Base-by-base conservation (phyloP, 2,797 vertebrate genomes). In the Sardinella longiceps region DNA sequence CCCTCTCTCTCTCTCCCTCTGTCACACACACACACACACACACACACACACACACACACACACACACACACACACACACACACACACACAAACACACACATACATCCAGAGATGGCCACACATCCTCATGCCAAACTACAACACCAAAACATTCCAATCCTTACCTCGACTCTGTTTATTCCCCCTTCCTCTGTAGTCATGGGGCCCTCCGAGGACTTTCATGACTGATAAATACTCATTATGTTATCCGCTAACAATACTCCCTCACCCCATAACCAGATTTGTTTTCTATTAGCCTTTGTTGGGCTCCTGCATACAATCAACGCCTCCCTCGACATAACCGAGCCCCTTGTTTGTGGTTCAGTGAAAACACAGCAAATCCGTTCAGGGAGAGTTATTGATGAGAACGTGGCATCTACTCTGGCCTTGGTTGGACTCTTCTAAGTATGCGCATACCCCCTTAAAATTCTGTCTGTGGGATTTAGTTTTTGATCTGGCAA, bases 181-280 rank as follows among this genome's bases (percentile, higher is more conserved):
- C 12, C 14, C 66, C 20, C 20, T 33, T 9, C 3, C 70, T 43
- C 0, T 37, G 9, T 37, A 43, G 33, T 43, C 33, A 10, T 6
- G 5, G 70, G 28, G 37, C 10, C 33, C 37, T 23, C 37, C 1
- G 37, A 77, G 70, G 33, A 43, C 33, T 74, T 39, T 37, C 66
- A 77, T 77, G 3, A 39, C 33, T 77, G 70, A 39, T 77, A 77
- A 39, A 77, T 77, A 77, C 39, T 77, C 70, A 77, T 77, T 39
- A 77, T 15, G 18, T 39, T 43, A 23, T 39, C 43, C 25, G 18
- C 37, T 77, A 77, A 77, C 70, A 77, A 43, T 18, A 77, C 5
- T 37, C 20, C 15, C 33, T 77, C 70, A 39, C 5, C 70, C 20
- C 15, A 43, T 43, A 77, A 77, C 33, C 70, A 77, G 37, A 77